Conservation (phyloP, 2,113 vertebrate genomes). For the Lipotes vexillifer region DNA sequence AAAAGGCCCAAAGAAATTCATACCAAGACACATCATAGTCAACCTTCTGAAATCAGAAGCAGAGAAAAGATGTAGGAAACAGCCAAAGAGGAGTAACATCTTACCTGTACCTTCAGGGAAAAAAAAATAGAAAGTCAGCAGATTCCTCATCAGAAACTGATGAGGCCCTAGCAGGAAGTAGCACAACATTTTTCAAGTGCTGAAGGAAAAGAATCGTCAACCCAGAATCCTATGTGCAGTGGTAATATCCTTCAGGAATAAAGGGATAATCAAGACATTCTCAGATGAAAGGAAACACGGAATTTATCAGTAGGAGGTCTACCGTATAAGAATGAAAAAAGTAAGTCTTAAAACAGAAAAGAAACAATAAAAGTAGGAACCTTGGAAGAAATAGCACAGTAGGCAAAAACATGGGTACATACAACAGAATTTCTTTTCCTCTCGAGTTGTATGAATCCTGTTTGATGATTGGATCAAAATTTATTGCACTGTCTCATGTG, state of each 20-base stretch:
- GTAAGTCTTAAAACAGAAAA: not conserved
- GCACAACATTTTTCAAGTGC: not conserved
- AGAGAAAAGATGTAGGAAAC: not conserved
- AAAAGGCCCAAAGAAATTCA: not conserved
- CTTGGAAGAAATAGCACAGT: not conserved
- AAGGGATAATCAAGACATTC: not conserved
- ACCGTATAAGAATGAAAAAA: not conserved
- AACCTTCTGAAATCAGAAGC: slow-evolving; percentile 12
- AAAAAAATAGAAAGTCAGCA: not conserved
- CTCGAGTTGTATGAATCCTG: not conserved
- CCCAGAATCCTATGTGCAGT: not conserved
- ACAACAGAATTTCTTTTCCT: not conserved
- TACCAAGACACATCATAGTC: not conserved
- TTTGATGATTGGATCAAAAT: not conserved
- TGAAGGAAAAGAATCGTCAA: not conserved
- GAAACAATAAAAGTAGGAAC: not conserved
- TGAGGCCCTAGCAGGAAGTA: not conserved
- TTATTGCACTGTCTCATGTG: not conserved
- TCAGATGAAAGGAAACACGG: not conserved
- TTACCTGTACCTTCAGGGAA: not conserved
- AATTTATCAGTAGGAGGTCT: not conserved
- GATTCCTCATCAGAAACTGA: slow-evolving; percentile 18
- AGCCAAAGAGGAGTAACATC: not conserved
- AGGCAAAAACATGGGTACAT: slow-evolving; percentile 27
- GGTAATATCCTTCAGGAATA: not conserved